phyloP scores from a whole-genome alignment of 2,888 invertebrate species.

The Drosophila hamatofila region DNA sequence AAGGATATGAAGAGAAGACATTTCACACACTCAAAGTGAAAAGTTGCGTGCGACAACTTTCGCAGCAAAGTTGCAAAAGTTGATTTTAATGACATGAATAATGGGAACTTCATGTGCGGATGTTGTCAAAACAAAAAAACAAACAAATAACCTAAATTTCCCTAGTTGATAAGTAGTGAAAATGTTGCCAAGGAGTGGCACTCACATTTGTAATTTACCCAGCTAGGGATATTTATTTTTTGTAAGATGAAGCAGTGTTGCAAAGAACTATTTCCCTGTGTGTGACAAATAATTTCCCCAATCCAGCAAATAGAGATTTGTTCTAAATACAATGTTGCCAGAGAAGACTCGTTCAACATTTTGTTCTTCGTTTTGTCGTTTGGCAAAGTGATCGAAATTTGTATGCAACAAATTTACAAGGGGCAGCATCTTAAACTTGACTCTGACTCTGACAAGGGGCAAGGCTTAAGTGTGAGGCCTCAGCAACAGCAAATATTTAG shows the following conservation, averaged over 20 bases:
- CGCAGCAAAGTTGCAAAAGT: conserved; percentile 42
- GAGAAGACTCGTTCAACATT: background rate
- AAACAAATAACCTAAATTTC: conserved; percentile 12
- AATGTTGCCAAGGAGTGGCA: background rate
- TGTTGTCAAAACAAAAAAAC: conserved; percentile 5
- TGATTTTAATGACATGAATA: conserved; percentile 43
- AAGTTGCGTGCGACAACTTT: conserved; percentile 63
- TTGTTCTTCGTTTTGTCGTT: conserved; percentile 13
- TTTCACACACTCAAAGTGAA: conserved; percentile 42
- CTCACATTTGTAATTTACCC: conserved; percentile 1
- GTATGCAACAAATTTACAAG: conserved; percentile 73
- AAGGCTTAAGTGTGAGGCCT: conserved; percentile 43
- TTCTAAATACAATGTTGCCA: background rate
- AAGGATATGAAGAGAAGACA: conserved; percentile 43
- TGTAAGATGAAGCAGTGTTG: background rate
- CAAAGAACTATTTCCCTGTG: background rate
- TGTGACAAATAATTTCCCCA: background rate
- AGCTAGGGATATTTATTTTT: background rate
- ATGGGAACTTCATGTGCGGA: conserved; percentile 24
- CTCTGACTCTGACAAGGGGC: conserved; percentile 58
- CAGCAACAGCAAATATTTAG: conserved; percentile 57
- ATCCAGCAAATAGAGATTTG: conserved; percentile 4
- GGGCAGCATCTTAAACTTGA: conserved; percentile 62
- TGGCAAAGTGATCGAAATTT: conserved; percentile 70
- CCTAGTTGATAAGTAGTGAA: background rate